phyloP scores from a whole-genome alignment of 92 coral and sea anemone genomes.

The Anthopleura xanthogrammica region DNA sequence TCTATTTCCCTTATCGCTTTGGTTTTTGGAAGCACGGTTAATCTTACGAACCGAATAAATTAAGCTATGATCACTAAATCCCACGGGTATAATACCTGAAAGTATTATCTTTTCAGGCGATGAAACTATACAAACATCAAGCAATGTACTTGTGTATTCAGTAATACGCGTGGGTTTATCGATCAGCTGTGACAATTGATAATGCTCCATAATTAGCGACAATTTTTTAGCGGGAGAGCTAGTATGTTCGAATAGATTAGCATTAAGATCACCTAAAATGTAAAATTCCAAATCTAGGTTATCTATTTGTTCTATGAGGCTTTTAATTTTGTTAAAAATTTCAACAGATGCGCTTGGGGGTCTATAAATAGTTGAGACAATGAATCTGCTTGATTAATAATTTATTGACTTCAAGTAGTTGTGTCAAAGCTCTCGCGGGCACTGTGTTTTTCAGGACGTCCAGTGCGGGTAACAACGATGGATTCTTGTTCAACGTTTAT shows the following conservation, averaged over 20 bases:
- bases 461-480: too few species aligned
- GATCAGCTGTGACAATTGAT: conserved; percentile 35
- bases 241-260: not conserved
- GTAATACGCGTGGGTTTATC: conserved; percentile 28
- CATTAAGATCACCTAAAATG: conserved; percentile 35
- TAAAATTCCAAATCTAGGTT: conserved; percentile 18
- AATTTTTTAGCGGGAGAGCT: not conserved
- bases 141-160: too few species aligned
- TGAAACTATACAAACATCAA: conserved; percentile 2
- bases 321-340: not conserved
- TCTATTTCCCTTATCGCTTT: conserved; percentile 10
- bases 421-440: too few species aligned
- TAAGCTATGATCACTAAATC: too few species aligned
- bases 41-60: too few species aligned
- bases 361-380: not conserved
- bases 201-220: conserved; percentile 12
- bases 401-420: not conserved
- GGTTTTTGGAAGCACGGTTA: not conserved
- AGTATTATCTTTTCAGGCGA: conserved; percentile 9
- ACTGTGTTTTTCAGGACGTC: too few species aligned
- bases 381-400: not conserved
- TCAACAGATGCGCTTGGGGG: not conserved
- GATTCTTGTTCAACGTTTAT: too few species aligned
- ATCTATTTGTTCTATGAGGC: not conserved
- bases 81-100: too few species aligned